Percentiles rank a stretch among this genome's conserved stretches.
Conservation (phyloP, 2,888 invertebrate species). For the Coleophora deauratella region DNA sequence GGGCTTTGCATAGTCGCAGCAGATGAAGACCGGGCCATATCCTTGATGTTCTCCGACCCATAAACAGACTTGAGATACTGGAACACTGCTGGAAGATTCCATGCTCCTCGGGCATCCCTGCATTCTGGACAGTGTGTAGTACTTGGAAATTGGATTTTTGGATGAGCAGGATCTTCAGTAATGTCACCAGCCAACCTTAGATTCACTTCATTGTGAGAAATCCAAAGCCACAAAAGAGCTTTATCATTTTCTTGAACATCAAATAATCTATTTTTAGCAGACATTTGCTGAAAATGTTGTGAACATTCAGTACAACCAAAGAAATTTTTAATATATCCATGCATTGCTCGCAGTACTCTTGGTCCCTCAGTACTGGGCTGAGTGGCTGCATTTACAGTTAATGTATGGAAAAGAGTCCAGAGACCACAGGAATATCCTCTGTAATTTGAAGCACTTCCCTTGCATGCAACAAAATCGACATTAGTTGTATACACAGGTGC, state of each 20-base stretch:
- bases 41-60: slow-evolving; percentile 40
- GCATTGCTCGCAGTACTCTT: slow-evolving; percentile 86
- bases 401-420: slow-evolving; percentile 95
- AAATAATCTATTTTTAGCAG: slow-evolving; percentile 78
- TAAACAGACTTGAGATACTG: slow-evolving; percentile 74
- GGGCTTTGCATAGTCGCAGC: slow-evolving; percentile 51
- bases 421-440: slow-evolving; percentile 96
- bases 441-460: slow-evolving; percentile 81
- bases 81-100: slow-evolving; percentile 78
- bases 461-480: slow-evolving; percentile 84
- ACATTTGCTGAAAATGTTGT: slow-evolving; percentile 91
- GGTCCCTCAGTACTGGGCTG: slow-evolving; percentile 71
- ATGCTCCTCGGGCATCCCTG: slow-evolving; percentile 67
- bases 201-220: slow-evolving; percentile 95
- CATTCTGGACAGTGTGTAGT: slow-evolving; percentile 80
- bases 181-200: slow-evolving; percentile 86
- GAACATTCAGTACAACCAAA: slow-evolving; percentile 96
- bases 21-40: slow-evolving; percentile 27
- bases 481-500: slow-evolving; percentile 72
- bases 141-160: slow-evolving; percentile 92
- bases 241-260: slow-evolving; percentile 82
- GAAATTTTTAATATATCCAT: slow-evolving; percentile 91
- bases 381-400: slow-evolving; percentile 85
- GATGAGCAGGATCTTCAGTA: slow-evolving; percentile 92
- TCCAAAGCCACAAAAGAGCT: slow-evolving; percentile 94